A percentile compares a stretch with the other conserved stretches of the same genome.
Conservation (phyloP, 2,888 invertebrate species). For the Corythucha ciliata region DNA sequence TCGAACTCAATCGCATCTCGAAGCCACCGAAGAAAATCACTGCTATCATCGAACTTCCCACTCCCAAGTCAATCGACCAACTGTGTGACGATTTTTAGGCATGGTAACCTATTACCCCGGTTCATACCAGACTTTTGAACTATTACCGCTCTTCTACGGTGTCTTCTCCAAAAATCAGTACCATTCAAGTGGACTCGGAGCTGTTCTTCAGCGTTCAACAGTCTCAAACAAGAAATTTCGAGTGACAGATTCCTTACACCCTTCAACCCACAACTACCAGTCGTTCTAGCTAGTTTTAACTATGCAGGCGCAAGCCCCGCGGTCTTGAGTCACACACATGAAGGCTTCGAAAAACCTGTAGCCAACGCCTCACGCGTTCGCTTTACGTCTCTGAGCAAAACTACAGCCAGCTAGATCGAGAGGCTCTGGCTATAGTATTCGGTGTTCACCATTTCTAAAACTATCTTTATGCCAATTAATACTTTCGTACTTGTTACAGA, state of each 20-base stretch:
- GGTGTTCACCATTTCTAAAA: slow-evolving; percentile 13
- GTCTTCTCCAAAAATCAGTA: neutral
- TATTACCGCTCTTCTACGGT: neutral
- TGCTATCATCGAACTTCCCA: neutral
- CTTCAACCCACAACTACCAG: neutral
- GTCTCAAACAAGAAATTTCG: slow-evolving; percentile 30
- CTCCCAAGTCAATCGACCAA: neutral
- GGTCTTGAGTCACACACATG: slow-evolving; percentile 20
- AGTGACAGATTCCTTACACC: neutral
- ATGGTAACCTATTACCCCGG: neutral
- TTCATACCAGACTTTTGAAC: neutral
- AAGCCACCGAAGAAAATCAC: neutral
- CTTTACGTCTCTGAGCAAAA: slow-evolving; percentile 7
- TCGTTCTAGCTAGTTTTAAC: neutral
- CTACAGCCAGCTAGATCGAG: slow-evolving; percentile 18
- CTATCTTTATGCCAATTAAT: slow-evolving; percentile 17
- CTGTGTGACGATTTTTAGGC: neutral
- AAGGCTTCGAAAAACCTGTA: slow-evolving; percentile 23
- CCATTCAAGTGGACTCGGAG: neutral
- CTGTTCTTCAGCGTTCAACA: slow-evolving; percentile 24
- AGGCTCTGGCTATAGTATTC: slow-evolving; percentile 22
- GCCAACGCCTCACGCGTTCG: slow-evolving; percentile 5
- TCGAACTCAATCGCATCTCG: neutral
- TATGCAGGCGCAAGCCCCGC: neutral
- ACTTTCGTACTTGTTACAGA: slow-evolving; percentile 17